These are phyloP conservation scores for Leptopilina syphax DNA, from an alignment of 2,888 invertebrate genomes.

Conservation along the genomic window DNA sequence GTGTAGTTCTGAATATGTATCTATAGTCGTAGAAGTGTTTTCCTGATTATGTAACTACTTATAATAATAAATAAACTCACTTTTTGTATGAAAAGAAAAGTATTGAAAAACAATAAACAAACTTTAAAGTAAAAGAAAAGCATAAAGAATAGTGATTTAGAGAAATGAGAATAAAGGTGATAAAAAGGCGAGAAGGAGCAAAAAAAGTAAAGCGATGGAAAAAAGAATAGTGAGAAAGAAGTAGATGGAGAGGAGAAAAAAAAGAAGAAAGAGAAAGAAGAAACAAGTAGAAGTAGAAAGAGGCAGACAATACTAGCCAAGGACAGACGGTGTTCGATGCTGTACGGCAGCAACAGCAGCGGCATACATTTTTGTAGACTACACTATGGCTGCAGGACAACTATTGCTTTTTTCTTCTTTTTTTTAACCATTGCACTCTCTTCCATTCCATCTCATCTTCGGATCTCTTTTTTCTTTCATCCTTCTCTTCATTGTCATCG, in stretches of 20 bases:
- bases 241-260: slow-evolving; percentile 53
- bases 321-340: slow-evolving; percentile 66
- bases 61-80: too few relatives aligned
- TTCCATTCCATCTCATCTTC: slow-evolving; percentile 20
- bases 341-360: slow-evolving; percentile 49
- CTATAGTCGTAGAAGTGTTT: too few relatives aligned
- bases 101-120: too few relatives aligned
- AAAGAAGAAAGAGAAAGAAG: slow-evolving; percentile 38
- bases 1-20: too few relatives aligned
- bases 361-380: slow-evolving; percentile 62
- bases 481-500: slow-evolving; percentile 39
- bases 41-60: too few relatives aligned
- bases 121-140: slow-evolving; percentile 21
- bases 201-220: slow-evolving; percentile 37
- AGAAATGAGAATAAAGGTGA: slow-evolving; percentile 35
- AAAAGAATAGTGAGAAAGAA: slow-evolving; percentile 42
- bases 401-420: slow-evolving; percentile 53
- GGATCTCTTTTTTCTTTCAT: slow-evolving; percentile 21
- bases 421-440: slow-evolving; percentile 39
- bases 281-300: slow-evolving; percentile 55
- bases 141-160: slow-evolving; percentile 46
- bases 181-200: slow-evolving; percentile 44
- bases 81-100: too few relatives aligned
- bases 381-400: slow-evolving; percentile 60
- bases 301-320: slow-evolving; percentile 65